Base-by-base conservation (phyloP, 2,888 invertebrate genomes). In the Ectemnius lituratus region DNA sequence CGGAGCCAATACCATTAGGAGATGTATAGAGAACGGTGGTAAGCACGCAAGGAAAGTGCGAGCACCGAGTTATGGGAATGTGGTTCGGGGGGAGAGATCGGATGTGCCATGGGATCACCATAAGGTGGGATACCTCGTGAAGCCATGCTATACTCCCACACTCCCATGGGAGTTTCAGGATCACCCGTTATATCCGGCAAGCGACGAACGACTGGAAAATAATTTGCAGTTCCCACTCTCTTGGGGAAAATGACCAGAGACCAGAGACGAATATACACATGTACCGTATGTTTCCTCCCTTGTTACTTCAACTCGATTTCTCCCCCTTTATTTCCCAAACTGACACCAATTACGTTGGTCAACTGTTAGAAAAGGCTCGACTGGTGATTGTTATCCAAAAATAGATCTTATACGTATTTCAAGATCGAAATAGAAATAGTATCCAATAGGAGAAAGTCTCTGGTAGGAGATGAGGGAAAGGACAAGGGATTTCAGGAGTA, bases 101-200 rank as follows among this genome's bases (percentile, higher is more conserved):
- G 84, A 86, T 87, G 85, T 85, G 86, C 84, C 85, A 84, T 85
- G 86, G 89, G 90, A 90, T 90, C 89, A 90, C 89, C 90, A 90
- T 90, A 90, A 90, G 89, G 86, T 88, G 87, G 90, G 89, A 90
- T 90, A 89, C 87, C 86, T 84, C 85, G 82, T 83, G 84, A 86
- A 86, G 75, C 82, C 82, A 85, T 56, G 37, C 75, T 75, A 78
- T 64, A 62, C 71, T 75, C 69, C 14, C 14, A 75, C 80, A 65
- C 62, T 67, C 85, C 87, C 84, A 59, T 62, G 89, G 88, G 89
- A 88, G 83, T 85, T 86, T 85, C 76, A 76, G 85, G 86, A 88
- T 88, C 88, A 87, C 88, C 86, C 87, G 87, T 88, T 88, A 88
- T 86, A 84, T 83, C 77, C 82, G 63, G 60, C 78, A 56, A 23